Evolutionary conservation across 2,797 vertebrate species (phyloP).

Genomic region (Rhynchotus rufescens): DNA sequence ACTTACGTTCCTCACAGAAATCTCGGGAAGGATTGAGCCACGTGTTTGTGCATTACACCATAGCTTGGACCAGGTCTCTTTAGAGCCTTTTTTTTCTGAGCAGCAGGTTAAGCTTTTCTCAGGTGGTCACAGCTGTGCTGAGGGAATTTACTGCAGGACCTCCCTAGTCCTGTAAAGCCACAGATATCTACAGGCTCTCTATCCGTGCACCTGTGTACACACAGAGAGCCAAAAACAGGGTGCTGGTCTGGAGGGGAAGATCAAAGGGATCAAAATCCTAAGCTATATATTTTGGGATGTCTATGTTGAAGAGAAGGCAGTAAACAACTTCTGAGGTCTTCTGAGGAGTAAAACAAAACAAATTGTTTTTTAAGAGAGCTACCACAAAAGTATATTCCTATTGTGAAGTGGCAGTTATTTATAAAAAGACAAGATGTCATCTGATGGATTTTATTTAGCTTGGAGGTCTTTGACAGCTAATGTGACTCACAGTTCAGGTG

Average conservation of each 20-base stretch:
- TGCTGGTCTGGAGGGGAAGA: neutral
- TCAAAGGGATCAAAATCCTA: neutral
- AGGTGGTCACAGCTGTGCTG: neutral
- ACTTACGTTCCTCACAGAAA: neutral
- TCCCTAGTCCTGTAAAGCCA: neutral
- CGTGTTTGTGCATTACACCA: neutral
- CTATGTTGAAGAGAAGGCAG: no score
- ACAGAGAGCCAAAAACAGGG: neutral
- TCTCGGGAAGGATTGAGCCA: neutral
- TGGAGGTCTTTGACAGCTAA: neutral
- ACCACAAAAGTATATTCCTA: neutral
- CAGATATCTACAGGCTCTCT: neutral
- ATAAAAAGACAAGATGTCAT: neutral
- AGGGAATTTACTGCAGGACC: neutral
- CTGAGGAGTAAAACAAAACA: neutral
- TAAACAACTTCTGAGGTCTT: neutral
- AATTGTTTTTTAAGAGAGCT: neutral
- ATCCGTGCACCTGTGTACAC: rapidly evolving
- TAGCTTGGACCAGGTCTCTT: neutral
- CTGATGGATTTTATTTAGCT: neutral
- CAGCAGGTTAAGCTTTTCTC: neutral
- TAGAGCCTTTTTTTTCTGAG: neutral
- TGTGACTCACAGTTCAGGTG: neutral
- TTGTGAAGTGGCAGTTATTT: neutral
- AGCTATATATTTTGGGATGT: neutral